Conservation (phyloP, 2,797 vertebrate genomes). For the Sebastes hubbsi region DNA sequence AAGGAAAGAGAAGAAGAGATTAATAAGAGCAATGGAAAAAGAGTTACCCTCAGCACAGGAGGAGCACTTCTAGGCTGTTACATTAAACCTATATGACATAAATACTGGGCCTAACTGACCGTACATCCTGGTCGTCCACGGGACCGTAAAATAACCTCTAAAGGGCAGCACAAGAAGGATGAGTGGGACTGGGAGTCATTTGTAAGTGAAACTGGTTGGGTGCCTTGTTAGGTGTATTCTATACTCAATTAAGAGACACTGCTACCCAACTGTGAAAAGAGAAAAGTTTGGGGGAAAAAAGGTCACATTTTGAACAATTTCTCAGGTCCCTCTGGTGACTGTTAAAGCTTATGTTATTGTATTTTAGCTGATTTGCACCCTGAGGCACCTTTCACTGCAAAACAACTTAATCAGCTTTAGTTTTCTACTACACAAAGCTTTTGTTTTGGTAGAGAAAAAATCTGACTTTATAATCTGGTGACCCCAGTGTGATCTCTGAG, state of each 20-base stretch:
- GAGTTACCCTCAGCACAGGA: not conserved
- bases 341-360: not conserved
- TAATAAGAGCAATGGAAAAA: slow-evolving; percentile 5
- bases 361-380: slow-evolving; percentile 4
- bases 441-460: not conserved
- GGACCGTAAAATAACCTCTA: slow-evolving; percentile 35
- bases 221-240: slow-evolving; percentile 35
- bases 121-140: not conserved
- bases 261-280: slow-evolving; percentile 28
- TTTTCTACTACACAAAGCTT: not conserved
- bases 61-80: not conserved
- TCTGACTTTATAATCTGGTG: not conserved
- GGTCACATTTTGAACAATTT: slow-evolving; percentile 28
- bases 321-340: not conserved
- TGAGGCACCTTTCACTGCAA: not conserved
- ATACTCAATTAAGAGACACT: slow-evolving; percentile 2
- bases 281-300: not conserved
- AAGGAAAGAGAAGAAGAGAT: not conserved
- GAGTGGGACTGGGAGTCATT: slow-evolving; percentile 15
- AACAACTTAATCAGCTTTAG: not conserved
- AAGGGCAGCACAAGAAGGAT: slow-evolving; percentile 39
- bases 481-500: not conserved
- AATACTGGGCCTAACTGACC: slow-evolving; percentile 14
- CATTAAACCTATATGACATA: slow-evolving; percentile 29
- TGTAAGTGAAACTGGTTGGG: slow-evolving; percentile 12